These are phyloP conservation scores for Nerophis ophidion DNA, from an alignment of 2,113 vertebrate genomes.

Conservation along the genomic window DNA sequence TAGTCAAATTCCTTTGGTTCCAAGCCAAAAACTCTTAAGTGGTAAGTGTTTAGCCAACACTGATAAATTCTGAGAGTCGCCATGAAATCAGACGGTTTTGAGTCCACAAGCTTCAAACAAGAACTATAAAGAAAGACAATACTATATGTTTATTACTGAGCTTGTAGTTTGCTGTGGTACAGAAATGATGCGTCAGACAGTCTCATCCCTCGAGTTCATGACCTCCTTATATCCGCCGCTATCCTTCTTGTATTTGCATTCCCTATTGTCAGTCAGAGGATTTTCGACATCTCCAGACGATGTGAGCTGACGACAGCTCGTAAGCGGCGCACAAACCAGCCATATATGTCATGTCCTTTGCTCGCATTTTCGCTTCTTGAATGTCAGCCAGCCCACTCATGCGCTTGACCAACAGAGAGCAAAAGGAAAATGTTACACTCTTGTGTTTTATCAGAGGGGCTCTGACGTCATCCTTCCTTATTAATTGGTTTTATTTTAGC, in stretches of 20 bases:
- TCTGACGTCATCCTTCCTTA: slow-evolving; percentile 20
- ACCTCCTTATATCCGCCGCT: slow-evolving; percentile 16
- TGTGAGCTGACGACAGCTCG: not conserved
- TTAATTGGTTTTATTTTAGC: too few relatives aligned
- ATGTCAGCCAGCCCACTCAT: slow-evolving; percentile 17
- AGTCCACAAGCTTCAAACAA: too few relatives aligned
- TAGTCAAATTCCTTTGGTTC: too few relatives aligned
- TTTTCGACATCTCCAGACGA: slow-evolving; percentile 7
- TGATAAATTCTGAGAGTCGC: too few relatives aligned
- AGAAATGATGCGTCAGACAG: slow-evolving; percentile 1
- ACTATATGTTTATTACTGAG: too few relatives aligned
- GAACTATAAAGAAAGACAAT: too few relatives aligned
- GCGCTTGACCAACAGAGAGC: not conserved
- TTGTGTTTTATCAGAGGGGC: slow-evolving; percentile 24
- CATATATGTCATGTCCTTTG: slow-evolving; percentile 31
- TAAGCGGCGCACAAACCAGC: not conserved
- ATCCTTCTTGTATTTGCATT: slow-evolving; percentile 37
- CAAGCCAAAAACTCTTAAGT: too few relatives aligned
- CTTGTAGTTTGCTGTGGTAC: too few relatives aligned
- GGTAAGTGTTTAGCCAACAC: too few relatives aligned
- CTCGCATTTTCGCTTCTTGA: slow-evolving; percentile 15
- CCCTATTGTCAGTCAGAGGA: slow-evolving; percentile 48
- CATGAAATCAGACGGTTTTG: too few relatives aligned
- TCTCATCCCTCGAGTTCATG: slow-evolving; percentile 6
- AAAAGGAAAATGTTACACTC: slow-evolving; percentile 16